Evolutionary conservation across 2,888 invertebrate species (phyloP).

Genomic region (Drosophila antonietae): DNA sequence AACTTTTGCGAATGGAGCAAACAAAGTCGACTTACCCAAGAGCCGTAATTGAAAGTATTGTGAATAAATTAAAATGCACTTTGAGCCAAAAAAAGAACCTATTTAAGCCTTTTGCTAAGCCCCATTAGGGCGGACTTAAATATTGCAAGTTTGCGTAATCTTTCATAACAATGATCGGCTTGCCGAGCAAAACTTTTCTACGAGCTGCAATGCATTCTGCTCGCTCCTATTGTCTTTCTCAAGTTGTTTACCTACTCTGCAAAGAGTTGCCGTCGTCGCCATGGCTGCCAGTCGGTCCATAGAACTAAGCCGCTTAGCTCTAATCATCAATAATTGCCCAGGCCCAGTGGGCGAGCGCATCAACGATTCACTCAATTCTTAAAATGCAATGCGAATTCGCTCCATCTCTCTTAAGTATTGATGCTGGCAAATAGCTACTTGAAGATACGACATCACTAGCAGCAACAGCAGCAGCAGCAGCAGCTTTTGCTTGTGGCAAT

Average conservation of each 20-base stretch:
- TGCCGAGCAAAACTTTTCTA: neutral
- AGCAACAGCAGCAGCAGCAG: neutral
- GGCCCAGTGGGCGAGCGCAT: conserved; percentile 4
- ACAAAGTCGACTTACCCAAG: neutral
- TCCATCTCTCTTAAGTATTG: conserved; percentile 18
- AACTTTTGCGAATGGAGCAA: neutral
- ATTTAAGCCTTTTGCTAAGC: neutral
- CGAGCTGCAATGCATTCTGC: neutral
- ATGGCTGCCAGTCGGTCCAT: neutral
- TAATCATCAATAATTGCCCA: conserved; percentile 58
- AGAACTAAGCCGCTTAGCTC: conserved; percentile 60
- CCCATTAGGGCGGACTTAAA: neutral
- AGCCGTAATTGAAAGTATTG: neutral
- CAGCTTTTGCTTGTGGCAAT: conserved; percentile 19
- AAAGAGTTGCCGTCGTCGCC: neutral
- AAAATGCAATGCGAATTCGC: conserved; percentile 8
- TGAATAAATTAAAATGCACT: neutral
- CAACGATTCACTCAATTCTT: neutral
- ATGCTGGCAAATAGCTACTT: conserved; percentile 31
- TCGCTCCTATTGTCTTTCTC: neutral
- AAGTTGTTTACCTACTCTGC: neutral
- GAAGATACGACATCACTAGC: neutral
- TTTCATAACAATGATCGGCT: neutral
- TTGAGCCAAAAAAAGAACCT: neutral
- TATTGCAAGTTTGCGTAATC: neutral